Evolutionary conservation across 2,113 vertebrate genomes (phyloP).

Genomic region (Corythoichthys intestinalis): DNA sequence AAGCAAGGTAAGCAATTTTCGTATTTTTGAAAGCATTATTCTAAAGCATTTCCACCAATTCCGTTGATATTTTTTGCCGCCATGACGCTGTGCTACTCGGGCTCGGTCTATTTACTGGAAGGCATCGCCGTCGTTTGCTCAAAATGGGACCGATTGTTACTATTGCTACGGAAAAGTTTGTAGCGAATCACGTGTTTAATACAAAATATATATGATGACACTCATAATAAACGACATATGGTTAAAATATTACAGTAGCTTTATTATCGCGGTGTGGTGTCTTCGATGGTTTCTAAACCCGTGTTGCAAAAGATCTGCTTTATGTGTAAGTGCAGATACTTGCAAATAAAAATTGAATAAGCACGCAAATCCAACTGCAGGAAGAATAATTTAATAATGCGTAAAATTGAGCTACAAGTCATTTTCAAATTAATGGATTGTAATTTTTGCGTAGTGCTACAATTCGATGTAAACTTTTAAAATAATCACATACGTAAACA

Average conservation of each 20-base stretch:
- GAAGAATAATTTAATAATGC: too few relatives aligned
- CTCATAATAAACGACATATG: neutral
- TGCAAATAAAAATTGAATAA: too few relatives aligned
- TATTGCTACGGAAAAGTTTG: neutral
- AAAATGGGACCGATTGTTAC: neutral
- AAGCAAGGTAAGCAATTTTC: constrained; percentile 75
- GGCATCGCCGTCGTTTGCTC: neutral
- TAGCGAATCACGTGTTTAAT: neutral
- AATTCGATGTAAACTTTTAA: too few relatives aligned
- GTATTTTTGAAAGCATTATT: too few relatives aligned
- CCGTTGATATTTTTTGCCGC: neutral
- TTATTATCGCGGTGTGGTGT: too few relatives aligned
- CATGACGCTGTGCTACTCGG: neutral
- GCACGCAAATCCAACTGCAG: too few relatives aligned
- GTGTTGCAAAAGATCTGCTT: neutral
- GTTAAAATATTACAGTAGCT: neutral
- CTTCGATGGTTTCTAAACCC: neutral
- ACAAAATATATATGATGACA: too few relatives aligned
- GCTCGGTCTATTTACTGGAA: neutral
- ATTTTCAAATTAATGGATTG: too few relatives aligned
- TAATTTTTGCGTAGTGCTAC: too few relatives aligned
- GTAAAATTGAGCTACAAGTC: too few relatives aligned
- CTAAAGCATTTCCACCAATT: neutral
- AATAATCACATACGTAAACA: too few relatives aligned
- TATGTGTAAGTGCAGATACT: too few relatives aligned